Conservation (phyloP, 2,888 invertebrate genomes). For the Steinernema hermaphroditum region DNA sequence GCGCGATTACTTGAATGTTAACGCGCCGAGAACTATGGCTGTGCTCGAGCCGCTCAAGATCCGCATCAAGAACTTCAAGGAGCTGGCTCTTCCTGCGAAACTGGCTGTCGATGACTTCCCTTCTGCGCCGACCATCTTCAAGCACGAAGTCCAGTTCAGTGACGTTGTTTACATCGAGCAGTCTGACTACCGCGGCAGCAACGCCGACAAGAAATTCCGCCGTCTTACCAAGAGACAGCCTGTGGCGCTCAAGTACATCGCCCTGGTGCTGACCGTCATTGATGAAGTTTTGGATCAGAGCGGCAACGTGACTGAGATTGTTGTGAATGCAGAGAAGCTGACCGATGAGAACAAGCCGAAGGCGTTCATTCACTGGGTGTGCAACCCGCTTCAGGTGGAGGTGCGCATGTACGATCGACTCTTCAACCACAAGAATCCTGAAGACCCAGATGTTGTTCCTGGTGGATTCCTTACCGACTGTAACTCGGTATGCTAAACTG, state of each 20-base stretch:
- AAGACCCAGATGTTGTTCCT: constrained; percentile 87
- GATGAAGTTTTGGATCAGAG: constrained; percentile 72
- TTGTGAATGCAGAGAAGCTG: constrained; percentile 77
- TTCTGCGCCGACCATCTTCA: constrained; percentile 71
- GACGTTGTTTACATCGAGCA: constrained; percentile 83
- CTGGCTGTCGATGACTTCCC: constrained; percentile 85
- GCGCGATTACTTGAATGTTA: constrained; percentile 83
- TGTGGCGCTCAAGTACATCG: constrained; percentile 89
- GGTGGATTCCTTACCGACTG: constrained; percentile 89
- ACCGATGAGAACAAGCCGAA: constrained; percentile 83
- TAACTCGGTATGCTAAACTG: constrained; percentile 69
- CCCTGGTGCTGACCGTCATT: constrained; percentile 78
- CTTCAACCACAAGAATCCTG: constrained; percentile 93
- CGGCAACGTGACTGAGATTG: constrained; percentile 75
- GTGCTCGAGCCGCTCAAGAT: constrained; percentile 87
- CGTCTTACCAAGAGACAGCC: constrained; percentile 81
- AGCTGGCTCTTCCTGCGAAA: constrained; percentile 70
- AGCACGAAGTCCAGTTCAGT: constrained; percentile 77
- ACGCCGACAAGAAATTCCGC: constrained; percentile 83
- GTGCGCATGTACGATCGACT: constrained; percentile 86
- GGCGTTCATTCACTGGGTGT: constrained; percentile 98
- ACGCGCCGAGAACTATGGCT: constrained; percentile 85
- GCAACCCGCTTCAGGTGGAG: constrained; percentile 80
- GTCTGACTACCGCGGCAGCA: constrained; percentile 81
- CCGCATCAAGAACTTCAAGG: constrained; percentile 78